A percentile compares a stretch with the other conserved stretches of the same genome.
These are phyloP conservation scores for Hiodon alosoides DNA, from an alignment of 2,113 vertebrate genomes.

Conservation along the genomic window DNA sequence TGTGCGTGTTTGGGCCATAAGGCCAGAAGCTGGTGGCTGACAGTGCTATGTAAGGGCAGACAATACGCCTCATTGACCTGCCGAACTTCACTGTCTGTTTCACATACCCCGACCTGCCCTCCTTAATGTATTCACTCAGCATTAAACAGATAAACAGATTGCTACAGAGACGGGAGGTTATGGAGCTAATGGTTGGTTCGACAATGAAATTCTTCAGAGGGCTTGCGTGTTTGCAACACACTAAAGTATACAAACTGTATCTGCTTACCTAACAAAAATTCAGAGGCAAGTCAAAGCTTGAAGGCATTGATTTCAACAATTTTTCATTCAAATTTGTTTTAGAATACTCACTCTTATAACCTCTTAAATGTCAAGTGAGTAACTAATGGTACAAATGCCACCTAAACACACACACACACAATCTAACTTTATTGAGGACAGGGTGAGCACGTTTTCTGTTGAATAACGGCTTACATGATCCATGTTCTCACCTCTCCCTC, in stretches of 20 bases:
- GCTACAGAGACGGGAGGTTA: constrained; percentile 25
- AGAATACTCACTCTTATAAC: too few species aligned
- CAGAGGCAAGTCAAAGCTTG: too few species aligned
- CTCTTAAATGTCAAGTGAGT: too few species aligned
- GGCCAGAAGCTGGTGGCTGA: constrained; percentile 64
- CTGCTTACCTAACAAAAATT: too few species aligned
- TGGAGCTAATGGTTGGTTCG: constrained; percentile 49
- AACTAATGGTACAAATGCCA: too few species aligned
- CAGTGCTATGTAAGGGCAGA: constrained; percentile 69
- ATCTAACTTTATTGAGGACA: too few species aligned
- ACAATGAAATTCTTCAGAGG: constrained; percentile 57
- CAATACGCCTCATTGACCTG: constrained; percentile 66
- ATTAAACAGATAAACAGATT: constrained; percentile 60
- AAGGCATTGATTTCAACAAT: too few species aligned
- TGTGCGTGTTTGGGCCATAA: constrained; percentile 51
- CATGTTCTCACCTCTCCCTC: constrained; percentile 12
- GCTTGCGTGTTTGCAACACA: neutral
- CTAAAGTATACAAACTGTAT: too few species aligned
- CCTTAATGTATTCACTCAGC: constrained; percentile 37
- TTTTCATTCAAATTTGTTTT: too few species aligned
- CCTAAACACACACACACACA: too few species aligned
- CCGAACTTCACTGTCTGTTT: constrained; percentile 63
- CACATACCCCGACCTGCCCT: constrained; percentile 53
- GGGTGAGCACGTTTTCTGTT: too few species aligned
- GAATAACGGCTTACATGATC: too few species aligned